phyloP scores from a whole-genome alignment of 2,888 invertebrate genomes.

The Amphipoea lucens region DNA sequence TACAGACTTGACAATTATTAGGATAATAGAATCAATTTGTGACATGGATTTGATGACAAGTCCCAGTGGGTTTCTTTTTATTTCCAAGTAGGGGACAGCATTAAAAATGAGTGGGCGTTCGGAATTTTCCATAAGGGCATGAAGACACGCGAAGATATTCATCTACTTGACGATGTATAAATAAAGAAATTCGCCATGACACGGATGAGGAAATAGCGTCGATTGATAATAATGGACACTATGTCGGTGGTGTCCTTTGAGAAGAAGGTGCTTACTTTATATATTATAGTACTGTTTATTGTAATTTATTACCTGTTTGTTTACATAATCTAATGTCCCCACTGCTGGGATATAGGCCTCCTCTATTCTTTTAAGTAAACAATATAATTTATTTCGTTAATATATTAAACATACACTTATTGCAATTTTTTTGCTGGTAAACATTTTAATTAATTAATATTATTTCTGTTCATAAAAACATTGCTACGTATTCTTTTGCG shows the following conservation, averaged over 20 bases:
- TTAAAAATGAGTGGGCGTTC: neutral
- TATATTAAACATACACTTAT: too few species aligned
- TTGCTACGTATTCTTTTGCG: too few species aligned
- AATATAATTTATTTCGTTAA: too few species aligned
- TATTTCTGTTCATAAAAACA: too few species aligned
- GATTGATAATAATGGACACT: neutral
- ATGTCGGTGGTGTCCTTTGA: neutral
- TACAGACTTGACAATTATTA: too few species aligned
- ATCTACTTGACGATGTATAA: neutral
- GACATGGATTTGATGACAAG: neutral
- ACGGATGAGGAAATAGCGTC: conserved; percentile 7
- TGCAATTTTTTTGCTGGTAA: too few species aligned
- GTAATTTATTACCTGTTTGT: neutral
- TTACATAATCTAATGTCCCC: too few species aligned
- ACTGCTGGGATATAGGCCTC: too few species aligned
- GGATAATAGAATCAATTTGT: neutral
- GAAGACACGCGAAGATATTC: neutral
- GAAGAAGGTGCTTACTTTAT: neutral
- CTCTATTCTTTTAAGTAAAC: too few species aligned
- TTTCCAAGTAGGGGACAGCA: neutral
- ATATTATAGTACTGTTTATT: neutral
- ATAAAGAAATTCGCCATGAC: conserved; percentile 19
- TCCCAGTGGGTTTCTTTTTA: neutral
- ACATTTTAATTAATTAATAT: too few species aligned
- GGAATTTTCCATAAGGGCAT: neutral